Conservation (phyloP, 1,140 invertebrate genomes). For the Drosophila kohkoa region DNA sequence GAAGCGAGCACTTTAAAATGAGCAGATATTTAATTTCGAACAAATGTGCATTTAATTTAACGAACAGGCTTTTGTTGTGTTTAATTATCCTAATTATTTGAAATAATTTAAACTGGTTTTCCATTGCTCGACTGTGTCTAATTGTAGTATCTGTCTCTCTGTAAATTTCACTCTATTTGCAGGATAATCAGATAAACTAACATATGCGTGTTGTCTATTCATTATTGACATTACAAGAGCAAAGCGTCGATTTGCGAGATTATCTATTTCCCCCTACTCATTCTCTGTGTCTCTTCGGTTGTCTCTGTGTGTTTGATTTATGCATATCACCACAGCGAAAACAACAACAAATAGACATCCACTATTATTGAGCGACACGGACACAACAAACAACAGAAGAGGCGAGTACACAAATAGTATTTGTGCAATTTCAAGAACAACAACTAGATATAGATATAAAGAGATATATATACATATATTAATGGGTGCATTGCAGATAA, state of each 20-base stretch:
- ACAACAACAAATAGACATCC: conserved; percentile 58
- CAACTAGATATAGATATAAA: conserved; percentile 48
- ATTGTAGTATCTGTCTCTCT: not conserved
- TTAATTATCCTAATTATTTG: no score
- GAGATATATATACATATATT: conserved; percentile 21
- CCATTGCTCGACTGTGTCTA: not conserved
- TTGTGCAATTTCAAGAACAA: conserved; percentile 69
- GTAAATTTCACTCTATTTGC: not conserved
- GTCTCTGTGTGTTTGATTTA: conserved; percentile 55
- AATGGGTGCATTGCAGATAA: not conserved
- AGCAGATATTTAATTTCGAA: no score
- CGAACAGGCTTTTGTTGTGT: no score
- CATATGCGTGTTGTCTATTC: not conserved
- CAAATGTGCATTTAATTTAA: no score
- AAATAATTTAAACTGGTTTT: not conserved
- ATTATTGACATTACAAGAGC: conserved; percentile 25
- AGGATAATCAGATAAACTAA: conserved; percentile 29
- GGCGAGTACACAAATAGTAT: conserved; percentile 61
- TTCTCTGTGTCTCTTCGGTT: not conserved
- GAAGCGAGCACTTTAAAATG: no score
- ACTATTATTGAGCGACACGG: conserved; percentile 46
- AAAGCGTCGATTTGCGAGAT: conserved; percentile 14
- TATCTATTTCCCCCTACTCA: not conserved
- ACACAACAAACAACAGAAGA: conserved; percentile 30
- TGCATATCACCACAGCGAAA: conserved; percentile 63